Evolutionary conservation across 2,888 invertebrate genomes (phyloP), one percentile per base, ranked within the genome.

Genomic region (Pristionchus exspectatus): DNA sequence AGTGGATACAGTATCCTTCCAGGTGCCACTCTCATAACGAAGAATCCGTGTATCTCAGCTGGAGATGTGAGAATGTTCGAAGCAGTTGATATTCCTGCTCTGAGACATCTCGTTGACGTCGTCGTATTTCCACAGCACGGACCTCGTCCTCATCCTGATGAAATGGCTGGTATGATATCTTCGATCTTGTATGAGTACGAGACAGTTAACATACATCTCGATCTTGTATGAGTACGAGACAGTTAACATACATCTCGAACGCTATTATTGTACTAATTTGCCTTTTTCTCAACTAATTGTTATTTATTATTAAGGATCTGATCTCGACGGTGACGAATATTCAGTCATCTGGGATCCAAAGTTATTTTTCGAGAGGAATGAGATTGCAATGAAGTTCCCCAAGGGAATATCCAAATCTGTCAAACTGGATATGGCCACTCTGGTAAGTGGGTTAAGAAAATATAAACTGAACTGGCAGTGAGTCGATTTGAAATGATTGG

Each of bases 121-220:
- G 94, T 96, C 77, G 96, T 96, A 7, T 96, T 96, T 90, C 95
- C 96, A 5, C 93, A 94, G 2, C 91, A 94, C 84, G 96, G 96
- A 9, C 93, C 93, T 0, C 91, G 96, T 59, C 95, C 96, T 9
- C 95, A 95, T 91, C 94, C 96, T 1, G 95, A 95, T 91, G 95
- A 95, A 93, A 96, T 96, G 95, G 95, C 95, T 9, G 96, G 93
- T 91, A 59, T 18, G 91, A n/a, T 63, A 81, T 38, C 10, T 24
- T 1, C 9, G 24, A 74, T 12, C 44, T 50, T 50, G 10, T 10
- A 50, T 50, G 44, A 50, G 44, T 50, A 9, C 10, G 44, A 50
- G 44, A 50, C 44, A 9, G 44, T 10, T 50, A 0, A 50, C 10
- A 50, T 3, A 50, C 44, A 50, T 9, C 0, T 50, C 0, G 44